Evolutionary conservation across 2,113 vertebrate genomes (phyloP), one percentile per base, ranked within the genome.

Genomic region (Melanotaenia duboulayi): DNA sequence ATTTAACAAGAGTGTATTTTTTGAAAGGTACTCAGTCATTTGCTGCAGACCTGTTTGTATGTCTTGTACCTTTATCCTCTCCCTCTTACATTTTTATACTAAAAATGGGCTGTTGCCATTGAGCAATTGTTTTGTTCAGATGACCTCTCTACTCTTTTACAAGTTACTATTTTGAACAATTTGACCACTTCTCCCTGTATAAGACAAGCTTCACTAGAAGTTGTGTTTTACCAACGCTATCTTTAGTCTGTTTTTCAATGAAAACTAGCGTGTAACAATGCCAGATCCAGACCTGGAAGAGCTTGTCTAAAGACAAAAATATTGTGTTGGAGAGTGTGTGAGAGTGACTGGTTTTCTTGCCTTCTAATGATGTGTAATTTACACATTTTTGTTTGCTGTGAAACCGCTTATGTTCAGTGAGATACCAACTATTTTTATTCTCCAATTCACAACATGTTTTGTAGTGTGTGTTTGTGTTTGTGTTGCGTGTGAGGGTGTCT

Each of bases 361-460:
- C 59, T 71, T 68, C n/a, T 70, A 13, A 72, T 4, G 25, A 77
- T 11, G 50, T 74, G 77, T 50, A 35, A 79, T 51, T 79, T 48
- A 55, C 55, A 76, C 55, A 58, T 52, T 76, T 62, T 48, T 68
- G 57, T 76, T 81, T 81, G 65, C 76, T 65, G 76, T 62, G 49
- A 86, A 77, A 71, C 39, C 16, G 65, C 35, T 25, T 23, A n/a
- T 71, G 49, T 54, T 32, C 32, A 7, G 44, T 37, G 44, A 58
- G 37, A 67, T 59, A 35, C 16, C 12, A 50, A 20, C 46, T 68
- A 56, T 71, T 70, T 74, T 71, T 19, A 62, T 23, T 20, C 13
- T 32, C 19, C 46, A 49, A 39, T 20, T 23, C 57, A 22, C n/a
- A 44, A 60, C 50, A 50, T 46, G 42, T 24, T 37, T 40, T 67